Conservation (phyloP, 2,888 invertebrate genomes). For the Aporophyla lueneburgensis region DNA sequence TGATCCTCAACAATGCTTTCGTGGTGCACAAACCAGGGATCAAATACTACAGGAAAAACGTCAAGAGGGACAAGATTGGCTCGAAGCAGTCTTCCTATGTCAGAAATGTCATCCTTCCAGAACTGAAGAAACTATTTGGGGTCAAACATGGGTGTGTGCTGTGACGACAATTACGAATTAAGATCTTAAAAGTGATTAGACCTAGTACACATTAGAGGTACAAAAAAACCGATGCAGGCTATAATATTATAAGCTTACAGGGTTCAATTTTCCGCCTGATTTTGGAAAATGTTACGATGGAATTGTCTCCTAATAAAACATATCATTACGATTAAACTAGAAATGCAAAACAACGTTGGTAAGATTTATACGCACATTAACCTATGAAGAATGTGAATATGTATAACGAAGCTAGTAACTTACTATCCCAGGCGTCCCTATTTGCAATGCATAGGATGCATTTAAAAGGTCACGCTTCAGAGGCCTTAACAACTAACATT, state of each 20-base stretch:
- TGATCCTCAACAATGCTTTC: slow-evolving; percentile 98
- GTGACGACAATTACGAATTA: slow-evolving; percentile 80
- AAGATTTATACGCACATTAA: slow-evolving; percentile 59
- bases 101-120: slow-evolving; percentile 95
- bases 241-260: slow-evolving; percentile 67
- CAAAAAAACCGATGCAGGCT: slow-evolving; percentile 53
- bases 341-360: slow-evolving; percentile 46
- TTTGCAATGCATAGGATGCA: slow-evolving; percentile 60
- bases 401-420: slow-evolving; percentile 33
- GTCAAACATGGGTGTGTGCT: slow-evolving; percentile 95
- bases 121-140: slow-evolving; percentile 96
- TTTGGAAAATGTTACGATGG: slow-evolving; percentile 72
- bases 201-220: slow-evolving; percentile 53
- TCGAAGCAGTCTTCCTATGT: slow-evolving; percentile 95
- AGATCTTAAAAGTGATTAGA: slow-evolving; percentile 55
- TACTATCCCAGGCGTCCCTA: slow-evolving; percentile 31
- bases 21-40: slow-evolving; percentile 98
- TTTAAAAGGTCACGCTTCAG: slow-evolving; percentile 53
- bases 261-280: slow-evolving; percentile 77
- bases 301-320: slow-evolving; percentile 77
- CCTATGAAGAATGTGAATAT: slow-evolving; percentile 43
- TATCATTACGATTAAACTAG: slow-evolving; percentile 77
- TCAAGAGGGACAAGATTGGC: slow-evolving; percentile 94
- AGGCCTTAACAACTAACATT: slow-evolving; percentile 59
- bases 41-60: slow-evolving; percentile 95